These are phyloP conservation scores for Noctuana brunneofusca DNA, from an alignment of 2,888 invertebrate genomes.

Conservation along the genomic window DNA sequence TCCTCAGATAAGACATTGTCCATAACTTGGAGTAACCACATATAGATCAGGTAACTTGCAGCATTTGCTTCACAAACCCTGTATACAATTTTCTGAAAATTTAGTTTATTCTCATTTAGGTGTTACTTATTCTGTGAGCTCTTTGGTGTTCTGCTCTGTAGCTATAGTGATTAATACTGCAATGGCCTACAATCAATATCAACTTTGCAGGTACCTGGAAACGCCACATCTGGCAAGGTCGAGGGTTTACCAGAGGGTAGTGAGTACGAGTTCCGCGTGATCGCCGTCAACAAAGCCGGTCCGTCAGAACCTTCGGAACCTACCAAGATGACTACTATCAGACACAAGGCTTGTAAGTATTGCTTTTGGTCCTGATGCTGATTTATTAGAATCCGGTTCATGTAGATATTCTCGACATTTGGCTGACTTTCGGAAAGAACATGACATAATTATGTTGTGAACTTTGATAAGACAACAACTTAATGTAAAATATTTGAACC, in stretches of 20 bases:
- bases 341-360: conserved; percentile 92
- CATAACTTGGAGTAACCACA: too few relatives aligned
- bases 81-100: too few relatives aligned
- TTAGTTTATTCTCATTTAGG: too few relatives aligned
- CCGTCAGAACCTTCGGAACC: conserved; percentile 95
- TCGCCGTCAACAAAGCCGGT: conserved; percentile 97
- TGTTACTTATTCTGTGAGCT: too few relatives aligned
- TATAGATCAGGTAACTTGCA: too few relatives aligned
- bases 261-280: conserved; percentile 95
- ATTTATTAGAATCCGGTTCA: not conserved
- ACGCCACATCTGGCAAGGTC: conserved; percentile 88
- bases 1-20: too few relatives aligned
- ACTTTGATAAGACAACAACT: too few relatives aligned
- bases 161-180: not conserved
- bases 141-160: not conserved
- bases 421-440: too few relatives aligned
- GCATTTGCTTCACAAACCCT: too few relatives aligned
- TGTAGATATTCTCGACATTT: not conserved
- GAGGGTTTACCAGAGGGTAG: conserved; percentile 94
- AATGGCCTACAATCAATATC: not conserved
- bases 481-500: not conserved
- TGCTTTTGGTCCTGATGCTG: not conserved
- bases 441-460: too few relatives aligned
- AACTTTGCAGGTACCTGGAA: conserved; percentile 84
- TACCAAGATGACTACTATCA: conserved; percentile 93